phyloP scores from a whole-genome alignment of 2,797 vertebrate genomes.

The Fistularia commersonii region DNA sequence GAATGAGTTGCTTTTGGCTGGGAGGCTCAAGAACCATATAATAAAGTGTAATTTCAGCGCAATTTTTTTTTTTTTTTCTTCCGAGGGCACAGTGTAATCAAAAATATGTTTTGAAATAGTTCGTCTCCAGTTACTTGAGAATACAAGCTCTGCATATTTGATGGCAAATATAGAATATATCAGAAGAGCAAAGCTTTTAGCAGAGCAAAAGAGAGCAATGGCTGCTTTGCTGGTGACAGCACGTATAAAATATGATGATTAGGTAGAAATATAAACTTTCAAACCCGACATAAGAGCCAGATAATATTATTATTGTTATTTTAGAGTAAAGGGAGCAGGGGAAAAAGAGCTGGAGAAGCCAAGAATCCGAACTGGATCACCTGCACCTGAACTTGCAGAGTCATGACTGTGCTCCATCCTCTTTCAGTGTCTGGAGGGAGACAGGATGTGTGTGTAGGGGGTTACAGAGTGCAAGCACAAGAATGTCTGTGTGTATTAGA shows the following conservation, averaged over 20 bases:
- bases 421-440: not conserved
- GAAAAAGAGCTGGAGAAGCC: conserved; percentile 12
- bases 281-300: conserved; percentile 36
- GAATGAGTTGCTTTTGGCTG: conserved; percentile 62
- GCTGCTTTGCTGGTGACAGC: conserved; percentile 31
- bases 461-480: conserved; percentile 1
- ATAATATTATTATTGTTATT: conserved; percentile 46
- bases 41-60: conserved; percentile 64
- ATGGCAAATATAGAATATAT: conserved; percentile 60
- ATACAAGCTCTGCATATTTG: conserved; percentile 50
- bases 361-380: conserved; percentile 31
- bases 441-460: too few species aligned
- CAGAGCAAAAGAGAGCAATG: conserved; percentile 19
- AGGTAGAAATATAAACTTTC: conserved; percentile 37
- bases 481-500: conserved; percentile 8
- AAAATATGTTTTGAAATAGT: conserved; percentile 57
- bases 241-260: conserved; percentile 38
- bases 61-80: conserved; percentile 20
- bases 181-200: conserved; percentile 35
- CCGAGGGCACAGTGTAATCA: conserved; percentile 54
- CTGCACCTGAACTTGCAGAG: conserved; percentile 41
- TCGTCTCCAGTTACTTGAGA: conserved; percentile 49
- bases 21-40: conserved; percentile 60
- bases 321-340: conserved; percentile 14
- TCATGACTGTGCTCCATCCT: conserved; percentile 22